A percentile compares a stretch with the other conserved stretches of the same genome.
Evolutionary conservation across 37 sponge, comb jelly and placozoan genomes (phyloP).

Genomic region (Dysidea cf. avara): DNA sequence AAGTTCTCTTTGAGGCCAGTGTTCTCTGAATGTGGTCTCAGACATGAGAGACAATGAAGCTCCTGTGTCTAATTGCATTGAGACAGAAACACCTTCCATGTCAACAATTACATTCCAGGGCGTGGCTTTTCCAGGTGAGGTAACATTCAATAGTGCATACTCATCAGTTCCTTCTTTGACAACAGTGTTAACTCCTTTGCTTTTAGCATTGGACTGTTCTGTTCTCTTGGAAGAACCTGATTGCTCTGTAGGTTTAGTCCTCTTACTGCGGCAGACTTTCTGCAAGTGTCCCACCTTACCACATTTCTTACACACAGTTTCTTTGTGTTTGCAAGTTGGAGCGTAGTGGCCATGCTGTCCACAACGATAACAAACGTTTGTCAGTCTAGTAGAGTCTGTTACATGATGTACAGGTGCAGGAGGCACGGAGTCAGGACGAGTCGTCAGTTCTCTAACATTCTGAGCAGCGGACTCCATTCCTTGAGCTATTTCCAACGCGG

Average conservation of each 20-base stretch:
- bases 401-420: background rate
- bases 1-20: background rate
- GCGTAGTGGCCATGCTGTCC: background rate
- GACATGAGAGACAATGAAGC: background rate
- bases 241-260: background rate
- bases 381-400: background rate
- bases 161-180: background rate
- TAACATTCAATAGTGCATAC: background rate
- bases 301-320: background rate
- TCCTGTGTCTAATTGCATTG: background rate
- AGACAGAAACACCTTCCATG: background rate
- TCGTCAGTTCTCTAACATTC: background rate
- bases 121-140: background rate
- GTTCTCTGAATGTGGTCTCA: background rate
- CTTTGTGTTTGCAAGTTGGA: background rate
- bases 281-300: background rate
- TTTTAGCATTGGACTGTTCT: background rate
- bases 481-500: constrained; percentile 2
- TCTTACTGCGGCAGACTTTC: background rate
- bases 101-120: background rate
- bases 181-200: background rate
- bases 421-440: background rate
- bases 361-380: background rate
- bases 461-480: background rate
- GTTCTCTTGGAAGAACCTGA: background rate